Evolutionary conservation across 2,888 invertebrate species (phyloP).

Genomic region (Sinodicranocentrus sp.): DNA sequence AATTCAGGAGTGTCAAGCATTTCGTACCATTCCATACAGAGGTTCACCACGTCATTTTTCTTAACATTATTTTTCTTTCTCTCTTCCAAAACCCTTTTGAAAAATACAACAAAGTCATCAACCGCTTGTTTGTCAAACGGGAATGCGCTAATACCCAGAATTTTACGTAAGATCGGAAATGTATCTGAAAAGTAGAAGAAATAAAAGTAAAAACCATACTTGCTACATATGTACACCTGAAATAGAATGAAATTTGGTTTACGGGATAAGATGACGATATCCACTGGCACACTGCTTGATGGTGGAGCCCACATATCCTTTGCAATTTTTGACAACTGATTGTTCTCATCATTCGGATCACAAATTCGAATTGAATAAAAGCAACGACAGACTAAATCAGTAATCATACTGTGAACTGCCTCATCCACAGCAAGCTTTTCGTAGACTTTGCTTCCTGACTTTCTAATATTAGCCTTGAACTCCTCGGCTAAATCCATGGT

Average conservation of each 20-base stretch:
- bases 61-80: conserved; percentile 48
- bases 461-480: conserved; percentile 32
- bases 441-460: neutral
- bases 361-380: no score
- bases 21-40: conserved; percentile 53
- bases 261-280: no score
- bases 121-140: conserved; percentile 12
- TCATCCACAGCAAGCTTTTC: conserved; percentile 56
- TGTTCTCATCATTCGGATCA: no score
- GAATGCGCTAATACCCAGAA: neutral
- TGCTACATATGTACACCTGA: no score
- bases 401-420: conserved; percentile 17
- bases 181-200: conserved; percentile 48
- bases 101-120: conserved; percentile 42
- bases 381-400: no score
- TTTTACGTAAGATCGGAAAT: conserved; percentile 64
- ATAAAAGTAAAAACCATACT: neutral
- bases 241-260: neutral
- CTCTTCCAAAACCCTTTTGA: conserved; percentile 54
- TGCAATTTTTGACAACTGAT: no score
- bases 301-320: no score
- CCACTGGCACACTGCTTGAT: no score
- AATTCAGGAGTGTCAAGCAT: conserved; percentile 69
- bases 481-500: conserved; percentile 28
- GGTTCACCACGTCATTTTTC: conserved; percentile 60